phyloP scores from a whole-genome alignment of 2,888 invertebrate species.

The Phasia obesa region DNA sequence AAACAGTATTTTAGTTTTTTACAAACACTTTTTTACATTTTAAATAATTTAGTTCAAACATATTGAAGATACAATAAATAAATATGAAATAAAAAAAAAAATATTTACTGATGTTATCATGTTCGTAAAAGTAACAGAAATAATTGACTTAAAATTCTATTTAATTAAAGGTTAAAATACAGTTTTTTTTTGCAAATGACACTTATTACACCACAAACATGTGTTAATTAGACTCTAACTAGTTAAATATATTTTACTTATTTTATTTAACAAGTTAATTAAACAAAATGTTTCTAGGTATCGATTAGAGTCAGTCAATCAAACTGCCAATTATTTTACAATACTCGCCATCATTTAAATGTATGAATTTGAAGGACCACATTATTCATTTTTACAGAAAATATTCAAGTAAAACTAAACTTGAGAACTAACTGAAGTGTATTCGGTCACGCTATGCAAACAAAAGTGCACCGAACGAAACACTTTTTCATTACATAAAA shows the following conservation, averaged over 20 bases:
- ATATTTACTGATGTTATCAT: too few relatives aligned
- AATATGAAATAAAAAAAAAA: too few relatives aligned
- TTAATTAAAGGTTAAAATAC: too few relatives aligned
- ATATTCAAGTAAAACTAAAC: too few relatives aligned
- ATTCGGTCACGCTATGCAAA: neutral
- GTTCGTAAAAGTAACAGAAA: too few relatives aligned
- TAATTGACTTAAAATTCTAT: too few relatives aligned
- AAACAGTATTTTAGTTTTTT: too few relatives aligned
- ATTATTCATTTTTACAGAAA: neutral
- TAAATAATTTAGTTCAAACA: too few relatives aligned
- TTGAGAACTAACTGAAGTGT: neutral
- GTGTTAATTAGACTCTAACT: slow-evolving; percentile 1
- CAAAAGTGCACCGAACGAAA: neutral
- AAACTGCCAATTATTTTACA: slow-evolving; percentile 19
- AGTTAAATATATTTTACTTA: neutral
- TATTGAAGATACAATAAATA: too few relatives aligned
- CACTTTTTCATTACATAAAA: too few relatives aligned
- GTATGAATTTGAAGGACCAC: neutral
- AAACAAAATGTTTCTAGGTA: slow-evolving; percentile 14
- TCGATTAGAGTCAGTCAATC: slow-evolving; percentile 21
- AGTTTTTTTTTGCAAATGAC: too few relatives aligned
- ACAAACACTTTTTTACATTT: too few relatives aligned
- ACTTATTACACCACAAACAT: neutral
- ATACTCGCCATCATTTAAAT: neutral
- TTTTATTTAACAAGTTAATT: slow-evolving; percentile 12